A percentile compares a stretch with the other conserved stretches of the same genome.
These are phyloP conservation scores for Anthoscopus minutus DNA, from an alignment of 2,113 vertebrate genomes.

Conservation along the genomic window DNA sequence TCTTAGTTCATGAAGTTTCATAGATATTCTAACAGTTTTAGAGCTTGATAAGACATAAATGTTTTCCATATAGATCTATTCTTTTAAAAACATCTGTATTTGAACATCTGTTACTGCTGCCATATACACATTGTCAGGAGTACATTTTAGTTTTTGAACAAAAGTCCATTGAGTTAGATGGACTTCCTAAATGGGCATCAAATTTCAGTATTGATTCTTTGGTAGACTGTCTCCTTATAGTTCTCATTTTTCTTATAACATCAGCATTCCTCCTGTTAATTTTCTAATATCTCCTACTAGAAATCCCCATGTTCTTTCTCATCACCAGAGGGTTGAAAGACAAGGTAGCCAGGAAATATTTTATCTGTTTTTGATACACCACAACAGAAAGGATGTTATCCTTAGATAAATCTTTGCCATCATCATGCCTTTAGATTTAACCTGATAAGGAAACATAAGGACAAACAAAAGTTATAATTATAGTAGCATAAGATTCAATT, in stretches of 20 bases:
- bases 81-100: neutral
- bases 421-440: neutral
- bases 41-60: neutral
- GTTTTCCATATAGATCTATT: neutral
- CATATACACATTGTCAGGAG: neutral
- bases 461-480: neutral
- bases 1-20: neutral
- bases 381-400: neutral
- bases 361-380: neutral
- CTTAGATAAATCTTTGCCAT: neutral
- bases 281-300: neutral
- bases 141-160: neutral
- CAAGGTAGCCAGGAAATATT: neutral
- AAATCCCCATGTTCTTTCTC: neutral
- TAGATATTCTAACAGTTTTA: neutral
- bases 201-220: neutral
- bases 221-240: neutral
- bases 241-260: neutral
- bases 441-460: neutral
- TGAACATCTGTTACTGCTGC: neutral
- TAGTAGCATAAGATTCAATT: neutral
- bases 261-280: neutral
- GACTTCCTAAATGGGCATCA: neutral
- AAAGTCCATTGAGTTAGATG: neutral
- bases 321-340: neutral